These are phyloP conservation scores for Tiphia femorata DNA, from an alignment of 2,888 invertebrate genomes.

Conservation along the genomic window DNA sequence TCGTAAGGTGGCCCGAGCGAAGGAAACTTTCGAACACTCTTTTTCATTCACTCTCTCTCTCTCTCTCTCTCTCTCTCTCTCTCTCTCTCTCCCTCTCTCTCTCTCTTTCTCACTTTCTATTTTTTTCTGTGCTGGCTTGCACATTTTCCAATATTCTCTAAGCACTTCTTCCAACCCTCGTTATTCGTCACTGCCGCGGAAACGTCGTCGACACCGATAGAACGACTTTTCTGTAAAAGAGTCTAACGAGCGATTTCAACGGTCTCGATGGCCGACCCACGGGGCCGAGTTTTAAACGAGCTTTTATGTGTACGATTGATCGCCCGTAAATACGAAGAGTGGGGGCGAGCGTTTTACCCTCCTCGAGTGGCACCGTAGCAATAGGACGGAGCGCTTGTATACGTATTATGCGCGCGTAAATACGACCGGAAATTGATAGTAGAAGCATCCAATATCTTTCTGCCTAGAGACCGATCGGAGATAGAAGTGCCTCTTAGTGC, in stretches of 20 bases:
- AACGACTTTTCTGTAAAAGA: slow-evolving; percentile 33
- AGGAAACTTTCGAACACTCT: slow-evolving; percentile 29
- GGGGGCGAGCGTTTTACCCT: slow-evolving; percentile 7
- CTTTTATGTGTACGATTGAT: slow-evolving; percentile 35
- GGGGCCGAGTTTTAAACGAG: slow-evolving; percentile 4
- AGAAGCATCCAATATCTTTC: too few species aligned
- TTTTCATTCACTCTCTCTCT: background rate
- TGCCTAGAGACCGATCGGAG: too few species aligned
- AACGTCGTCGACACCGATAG: slow-evolving; percentile 23
- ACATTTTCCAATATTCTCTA: too few species aligned
- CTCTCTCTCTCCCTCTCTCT: background rate
- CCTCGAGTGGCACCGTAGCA: too few species aligned
- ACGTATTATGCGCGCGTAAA: too few species aligned
- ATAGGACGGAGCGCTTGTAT: too few species aligned
- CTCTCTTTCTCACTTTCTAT: background rate
- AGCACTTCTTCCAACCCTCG: too few species aligned
- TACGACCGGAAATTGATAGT: too few species aligned
- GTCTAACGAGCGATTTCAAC: slow-evolving; percentile 48
- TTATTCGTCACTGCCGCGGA: background rate
- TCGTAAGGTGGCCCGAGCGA: slow-evolving; percentile 22
- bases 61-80: background rate
- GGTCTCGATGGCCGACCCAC: slow-evolving; percentile 22
- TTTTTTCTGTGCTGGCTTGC: background rate
- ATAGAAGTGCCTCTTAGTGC: too few species aligned
- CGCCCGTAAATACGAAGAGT: slow-evolving; percentile 30